Evolutionary conservation across 1,140 invertebrate species (phyloP), one percentile per base, ranked within the genome.

Genomic region (Mya arenaria): DNA sequence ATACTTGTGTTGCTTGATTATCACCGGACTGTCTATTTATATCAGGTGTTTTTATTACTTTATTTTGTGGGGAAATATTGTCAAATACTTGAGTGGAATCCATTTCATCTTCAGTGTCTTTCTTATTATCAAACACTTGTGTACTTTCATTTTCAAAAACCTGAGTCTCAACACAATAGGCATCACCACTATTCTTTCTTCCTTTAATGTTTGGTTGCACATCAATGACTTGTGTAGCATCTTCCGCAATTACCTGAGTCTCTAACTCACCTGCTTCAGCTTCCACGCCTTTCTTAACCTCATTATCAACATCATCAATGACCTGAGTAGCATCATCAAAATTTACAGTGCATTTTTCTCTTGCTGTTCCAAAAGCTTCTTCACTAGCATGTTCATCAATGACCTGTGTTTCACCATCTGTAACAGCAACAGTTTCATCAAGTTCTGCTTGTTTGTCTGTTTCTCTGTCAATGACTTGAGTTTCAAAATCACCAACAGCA

Each of bases 321-420:
- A 84, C 84, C 41, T 84, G 86, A 23, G 86, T 87, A 28, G 84
- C 80, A 73, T 79, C 84, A 73, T 83, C 79, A 52, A 13, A 41
- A 58, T n/a, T 30, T 15, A 25, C 56, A 37, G 56, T 10, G 8
- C 41, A 10, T 44, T 44, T 10, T 44, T 19, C 19, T 44, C 41
- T 44, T 44, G 41, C 10, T 37, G 66, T 13, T 15, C 23, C n/a
- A n/a, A n/a, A n/a, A n/a, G n/a, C n/a, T n/a, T n/a, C n/a, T n/a
- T n/a, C n/a, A n/a, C n/a, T n/a, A n/a, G n/a, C n/a, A n/a, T n/a
- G n/a, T n/a, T n/a, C n/a, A 48, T 71, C 41, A 44, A 71, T 19
- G 5, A 71, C 28, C 30, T 71, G 66, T 13, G 66, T 71, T 30
- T 66, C 56, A 23, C 10, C 56, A n/a, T n/a, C n/a, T n/a, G 25